These are phyloP conservation scores for Rhodinocichla rosea DNA, from an alignment of 2,113 vertebrate species.

Conservation along the genomic window DNA sequence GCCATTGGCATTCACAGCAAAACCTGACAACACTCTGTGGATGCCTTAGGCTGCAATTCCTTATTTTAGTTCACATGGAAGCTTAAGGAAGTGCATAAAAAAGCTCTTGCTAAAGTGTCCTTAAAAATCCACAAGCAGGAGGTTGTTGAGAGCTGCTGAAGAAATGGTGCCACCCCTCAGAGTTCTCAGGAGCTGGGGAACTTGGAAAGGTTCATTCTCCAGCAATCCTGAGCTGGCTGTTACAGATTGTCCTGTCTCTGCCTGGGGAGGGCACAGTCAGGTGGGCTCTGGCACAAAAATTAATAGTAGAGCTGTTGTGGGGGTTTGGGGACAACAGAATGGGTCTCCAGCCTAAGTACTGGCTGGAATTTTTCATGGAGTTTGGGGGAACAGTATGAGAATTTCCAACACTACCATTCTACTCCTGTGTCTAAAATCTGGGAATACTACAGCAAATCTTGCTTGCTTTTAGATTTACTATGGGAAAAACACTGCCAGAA, in stretches of 20 bases:
- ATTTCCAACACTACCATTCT: not conserved
- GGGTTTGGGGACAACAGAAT: not conserved
- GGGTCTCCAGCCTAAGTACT: not conserved
- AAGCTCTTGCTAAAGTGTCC: not conserved
- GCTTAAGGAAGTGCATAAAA: not conserved
- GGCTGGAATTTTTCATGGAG: not conserved
- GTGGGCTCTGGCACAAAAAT: not conserved
- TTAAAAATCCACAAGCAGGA: not conserved
- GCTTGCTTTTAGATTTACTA: not conserved
- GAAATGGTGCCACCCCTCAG: not conserved
- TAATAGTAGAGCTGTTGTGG: rapidly evolving
- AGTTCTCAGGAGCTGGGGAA: not conserved
- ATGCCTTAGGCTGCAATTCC: not conserved
- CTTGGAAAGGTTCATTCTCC: not conserved
- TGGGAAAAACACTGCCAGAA: not conserved
- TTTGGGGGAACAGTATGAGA: not conserved
- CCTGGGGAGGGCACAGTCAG: not conserved
- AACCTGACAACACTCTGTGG: not conserved
- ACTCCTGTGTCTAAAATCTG: not conserved
- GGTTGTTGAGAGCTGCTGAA: not conserved
- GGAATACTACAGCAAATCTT: not conserved
- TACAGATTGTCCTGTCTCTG: not conserved
- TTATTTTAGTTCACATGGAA: not conserved
- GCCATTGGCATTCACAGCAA: not conserved
- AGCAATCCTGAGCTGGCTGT: not conserved